Base-by-base conservation (phyloP, 2,888 invertebrate genomes). In the Drepana falcataria region DNA sequence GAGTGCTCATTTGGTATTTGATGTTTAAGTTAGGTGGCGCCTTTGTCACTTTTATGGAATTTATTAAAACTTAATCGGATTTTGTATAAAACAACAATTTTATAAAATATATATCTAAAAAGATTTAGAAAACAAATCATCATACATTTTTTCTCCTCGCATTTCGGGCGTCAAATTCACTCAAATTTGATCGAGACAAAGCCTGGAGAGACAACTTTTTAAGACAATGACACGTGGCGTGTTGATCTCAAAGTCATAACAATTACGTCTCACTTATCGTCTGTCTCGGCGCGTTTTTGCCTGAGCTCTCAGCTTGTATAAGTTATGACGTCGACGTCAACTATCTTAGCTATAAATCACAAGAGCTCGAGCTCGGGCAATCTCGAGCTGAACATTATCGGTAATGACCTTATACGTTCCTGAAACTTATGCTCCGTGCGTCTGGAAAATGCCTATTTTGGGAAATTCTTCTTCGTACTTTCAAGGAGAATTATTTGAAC, bases 271-370 rank as follows among this genome's bases (percentile, higher is more conserved):
- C 67, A 72, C 73, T 79, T 77, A 76, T 69, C 70, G 68, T 47
- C 37, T 65, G 79, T 84, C 80, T 79, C 73, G 73, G 67, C 77
- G 67, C 65, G 76, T 81, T 82, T 83, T 82, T 81, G 74, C 63
- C 60, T 62, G 61, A 40, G 48, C 55, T 48, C 64, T 68, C 65
- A 57, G 63, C 61, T 63, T 62, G 63, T 75, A 75, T 83, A 82
- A 86, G 76, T 81, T 86, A 86, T 86, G 83, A 83, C 77, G 74
- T 75, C 69, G 71, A 71, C 73, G 75, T 79, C 75, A 79, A 77
- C 75, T 77, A 79, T 81, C 81, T 77, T 64, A 61, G 65, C 69
- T 63, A 85, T 87, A 85, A 87, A 86, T 86, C 79, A 78, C 69
- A 55, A 55, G 68, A 66, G 63, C 61, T 60, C 56, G 59, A 55